phyloP scores from a whole-genome alignment of 64 coral and sea anemone genomes.

The Astreopora myriophthalma region DNA sequence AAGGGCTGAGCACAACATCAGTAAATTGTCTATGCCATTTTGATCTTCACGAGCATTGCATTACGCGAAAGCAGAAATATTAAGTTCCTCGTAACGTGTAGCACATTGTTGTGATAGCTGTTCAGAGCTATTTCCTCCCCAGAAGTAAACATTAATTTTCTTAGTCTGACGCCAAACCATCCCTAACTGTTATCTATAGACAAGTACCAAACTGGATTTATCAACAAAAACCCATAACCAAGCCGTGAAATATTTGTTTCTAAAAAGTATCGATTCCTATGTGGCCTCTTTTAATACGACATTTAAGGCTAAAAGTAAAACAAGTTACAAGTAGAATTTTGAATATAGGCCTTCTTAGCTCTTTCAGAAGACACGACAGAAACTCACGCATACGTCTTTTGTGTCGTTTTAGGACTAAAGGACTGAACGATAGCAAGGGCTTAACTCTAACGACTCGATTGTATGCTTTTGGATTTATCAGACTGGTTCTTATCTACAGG shows the following conservation, averaged over 20 bases:
- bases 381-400: not conserved
- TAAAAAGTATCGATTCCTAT: not conserved
- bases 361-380: not conserved
- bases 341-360: not conserved
- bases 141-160: not conserved
- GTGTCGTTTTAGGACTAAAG: not conserved
- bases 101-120: not conserved
- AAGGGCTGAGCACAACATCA: not conserved
- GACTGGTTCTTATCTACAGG: not conserved
- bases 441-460: not conserved
- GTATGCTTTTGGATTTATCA: not conserved
- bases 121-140: not conserved
- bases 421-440: not conserved
- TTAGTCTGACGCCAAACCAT: not conserved
- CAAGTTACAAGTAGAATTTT: not conserved
- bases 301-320: not conserved
- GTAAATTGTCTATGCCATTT: not conserved
- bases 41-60: not conserved
- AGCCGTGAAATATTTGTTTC: not conserved
- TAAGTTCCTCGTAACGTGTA: not conserved
- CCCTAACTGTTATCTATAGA: not conserved
- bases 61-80: not conserved
- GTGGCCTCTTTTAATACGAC: not conserved
- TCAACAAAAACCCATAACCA: not conserved
- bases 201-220: not conserved